phyloP scores from a whole-genome alignment of 1,140 invertebrate species.

The Aleiodes sp. region DNA sequence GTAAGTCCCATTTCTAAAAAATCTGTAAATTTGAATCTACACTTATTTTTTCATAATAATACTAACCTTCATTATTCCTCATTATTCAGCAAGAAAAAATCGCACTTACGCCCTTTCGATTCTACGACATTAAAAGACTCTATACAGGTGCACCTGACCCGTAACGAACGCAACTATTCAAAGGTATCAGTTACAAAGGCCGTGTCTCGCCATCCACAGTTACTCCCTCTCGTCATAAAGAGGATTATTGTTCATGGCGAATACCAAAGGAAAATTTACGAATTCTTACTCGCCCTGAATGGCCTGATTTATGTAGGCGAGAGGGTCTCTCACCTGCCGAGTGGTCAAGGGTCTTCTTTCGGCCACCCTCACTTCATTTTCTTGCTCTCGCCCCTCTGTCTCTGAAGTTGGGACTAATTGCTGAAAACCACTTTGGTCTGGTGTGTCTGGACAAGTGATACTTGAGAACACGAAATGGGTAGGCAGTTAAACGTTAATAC shows the following conservation, averaged over 20 bases:
- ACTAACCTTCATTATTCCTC: too few relatives aligned
- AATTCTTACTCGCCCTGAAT: neutral
- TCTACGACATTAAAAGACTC: too few relatives aligned
- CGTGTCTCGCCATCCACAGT: too few relatives aligned
- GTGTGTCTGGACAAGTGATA: slow-evolving; percentile 7
- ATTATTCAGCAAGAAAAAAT: too few relatives aligned
- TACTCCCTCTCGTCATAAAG: neutral
- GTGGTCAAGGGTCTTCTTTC: neutral
- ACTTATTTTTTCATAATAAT: too few relatives aligned
- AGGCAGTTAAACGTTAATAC: slow-evolving; percentile 10
- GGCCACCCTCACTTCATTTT: neutral
- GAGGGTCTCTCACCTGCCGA: slow-evolving; percentile 8
- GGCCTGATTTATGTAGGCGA: neutral
- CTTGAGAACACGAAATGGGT: slow-evolving; percentile 14
- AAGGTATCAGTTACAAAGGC: too few relatives aligned
- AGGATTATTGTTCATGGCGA: neutral
- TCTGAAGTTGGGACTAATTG: neutral
- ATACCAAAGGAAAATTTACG: neutral
- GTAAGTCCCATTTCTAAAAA: too few relatives aligned
- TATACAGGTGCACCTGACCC: too few relatives aligned
- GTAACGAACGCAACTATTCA: too few relatives aligned
- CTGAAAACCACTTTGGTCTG: neutral
- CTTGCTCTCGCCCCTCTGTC: neutral
- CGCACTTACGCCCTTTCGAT: too few relatives aligned
- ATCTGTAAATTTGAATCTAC: too few relatives aligned